These are phyloP conservation scores for Cryptomyrus ogoouensis DNA, from an alignment of 2,113 vertebrate genomes.

Conservation along the genomic window DNA sequence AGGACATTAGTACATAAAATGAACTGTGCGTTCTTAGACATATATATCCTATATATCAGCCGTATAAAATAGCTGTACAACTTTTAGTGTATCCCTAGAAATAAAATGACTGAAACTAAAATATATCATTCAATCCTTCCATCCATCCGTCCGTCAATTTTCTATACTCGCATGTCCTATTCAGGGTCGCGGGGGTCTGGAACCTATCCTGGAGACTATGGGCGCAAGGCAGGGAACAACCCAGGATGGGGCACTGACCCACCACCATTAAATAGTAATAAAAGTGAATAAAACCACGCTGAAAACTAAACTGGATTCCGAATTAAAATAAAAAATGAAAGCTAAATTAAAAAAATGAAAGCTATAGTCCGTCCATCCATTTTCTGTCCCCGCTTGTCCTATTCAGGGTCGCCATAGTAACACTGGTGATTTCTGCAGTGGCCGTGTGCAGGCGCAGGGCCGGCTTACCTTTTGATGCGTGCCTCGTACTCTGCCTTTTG, in stretches of 20 bases:
- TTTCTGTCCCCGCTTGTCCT: background rate
- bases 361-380: background rate
- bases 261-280: background rate
- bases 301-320: background rate
- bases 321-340: background rate
- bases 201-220: background rate
- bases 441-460: background rate
- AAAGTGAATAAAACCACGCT: background rate
- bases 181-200: background rate
- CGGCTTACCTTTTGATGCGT: conserved; percentile 59
- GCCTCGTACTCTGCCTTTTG: conserved; percentile 62
- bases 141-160: background rate
- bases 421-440: background rate
- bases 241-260: background rate
- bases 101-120: background rate
- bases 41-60: too few relatives aligned
- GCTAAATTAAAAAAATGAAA: too few relatives aligned
- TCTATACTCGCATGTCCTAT: background rate
- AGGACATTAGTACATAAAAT: background rate
- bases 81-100: too few relatives aligned
- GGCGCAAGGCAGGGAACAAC: background rate
- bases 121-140: background rate
- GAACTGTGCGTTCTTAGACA: too few relatives aligned
- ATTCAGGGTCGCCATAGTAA: background rate
- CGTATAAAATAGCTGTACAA: background rate